Evolutionary conservation across 2,113 vertebrate species (phyloP).

Genomic region (Notiomystis cincta): DNA sequence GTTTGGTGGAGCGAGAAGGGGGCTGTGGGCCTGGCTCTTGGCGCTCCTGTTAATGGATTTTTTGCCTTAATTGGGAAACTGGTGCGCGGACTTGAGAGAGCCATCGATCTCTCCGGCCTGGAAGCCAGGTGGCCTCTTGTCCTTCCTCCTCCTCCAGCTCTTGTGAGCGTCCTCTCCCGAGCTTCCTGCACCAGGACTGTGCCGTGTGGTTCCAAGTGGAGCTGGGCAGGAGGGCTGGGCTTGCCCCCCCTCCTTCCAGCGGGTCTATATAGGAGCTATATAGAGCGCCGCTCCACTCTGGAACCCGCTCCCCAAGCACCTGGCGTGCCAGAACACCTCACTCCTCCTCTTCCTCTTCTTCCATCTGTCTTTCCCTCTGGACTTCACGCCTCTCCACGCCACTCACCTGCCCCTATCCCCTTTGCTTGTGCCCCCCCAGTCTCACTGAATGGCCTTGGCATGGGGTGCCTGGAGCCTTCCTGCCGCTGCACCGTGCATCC

Average conservation of each 20-base stretch:
- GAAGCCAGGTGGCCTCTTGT: slow-evolving; percentile 71
- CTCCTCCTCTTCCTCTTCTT: background rate
- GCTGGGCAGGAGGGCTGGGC: slow-evolving; percentile 54
- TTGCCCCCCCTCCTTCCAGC: background rate
- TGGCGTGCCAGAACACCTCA: slow-evolving; percentile 45
- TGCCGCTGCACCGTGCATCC: slow-evolving; percentile 55
- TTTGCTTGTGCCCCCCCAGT: slow-evolving; percentile 16
- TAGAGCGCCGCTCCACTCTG: slow-evolving; percentile 67
- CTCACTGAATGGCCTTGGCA: slow-evolving; percentile 63
- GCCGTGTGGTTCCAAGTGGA: slow-evolving; percentile 66
- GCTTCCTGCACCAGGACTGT: slow-evolving; percentile 73
- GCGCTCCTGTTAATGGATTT: slow-evolving; percentile 19
- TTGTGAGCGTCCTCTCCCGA: slow-evolving; percentile 62
- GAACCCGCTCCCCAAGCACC: slow-evolving; percentile 52
- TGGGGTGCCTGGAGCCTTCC: background rate
- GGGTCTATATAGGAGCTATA: slow-evolving; percentile 70
- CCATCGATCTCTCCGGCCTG: slow-evolving; percentile 62
- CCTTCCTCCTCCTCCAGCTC: slow-evolving; percentile 56
- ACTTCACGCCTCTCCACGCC: slow-evolving; percentile 58
- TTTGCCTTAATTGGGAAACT: slow-evolving; percentile 43
- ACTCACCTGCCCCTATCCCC: background rate
- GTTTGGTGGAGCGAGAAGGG: slow-evolving; percentile 36
- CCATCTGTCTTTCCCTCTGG: slow-evolving; percentile 10
- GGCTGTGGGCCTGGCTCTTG: slow-evolving; percentile 8
- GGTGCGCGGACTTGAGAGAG: slow-evolving; percentile 36